These are phyloP conservation scores for Caenorhabditis panamensis DNA, from an alignment of 2,888 invertebrate genomes.

Conservation along the genomic window DNA sequence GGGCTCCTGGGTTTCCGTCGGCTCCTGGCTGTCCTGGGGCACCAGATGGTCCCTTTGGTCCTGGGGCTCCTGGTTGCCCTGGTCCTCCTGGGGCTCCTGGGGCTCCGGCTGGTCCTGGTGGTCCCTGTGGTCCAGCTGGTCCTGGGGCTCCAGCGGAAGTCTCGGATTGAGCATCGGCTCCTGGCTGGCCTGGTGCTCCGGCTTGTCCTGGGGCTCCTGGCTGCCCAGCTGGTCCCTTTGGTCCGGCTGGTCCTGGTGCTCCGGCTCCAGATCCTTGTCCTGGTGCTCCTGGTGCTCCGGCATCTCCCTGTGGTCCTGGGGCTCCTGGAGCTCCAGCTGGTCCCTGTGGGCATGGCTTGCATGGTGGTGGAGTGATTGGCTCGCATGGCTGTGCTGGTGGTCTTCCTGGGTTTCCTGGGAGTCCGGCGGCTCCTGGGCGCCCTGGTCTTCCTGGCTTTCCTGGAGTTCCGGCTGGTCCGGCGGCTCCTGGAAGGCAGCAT, in stretches of 20 bases:
- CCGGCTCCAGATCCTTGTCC: conserved; percentile 68
- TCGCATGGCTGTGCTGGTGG: conserved; percentile 70
- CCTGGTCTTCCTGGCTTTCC: conserved; percentile 73
- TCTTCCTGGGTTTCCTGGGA: conserved; percentile 70
- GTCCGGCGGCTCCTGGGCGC: conserved; percentile 71
- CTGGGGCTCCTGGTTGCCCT: conserved; percentile 63
- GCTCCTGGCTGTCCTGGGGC: conserved; percentile 65
- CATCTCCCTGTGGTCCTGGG: conserved; percentile 69
- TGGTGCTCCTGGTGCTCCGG: conserved; percentile 69
- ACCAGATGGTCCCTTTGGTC: conserved; percentile 65
- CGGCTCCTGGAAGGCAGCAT: conserved; percentile 75
- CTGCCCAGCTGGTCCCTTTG: conserved; percentile 72
- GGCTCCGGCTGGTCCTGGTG: conserved; percentile 65
- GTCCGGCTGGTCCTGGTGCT: conserved; percentile 68
- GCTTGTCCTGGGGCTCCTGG: too few relatives aligned
- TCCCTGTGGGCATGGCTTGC: conserved; percentile 72
- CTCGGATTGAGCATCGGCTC: conserved; percentile 61
- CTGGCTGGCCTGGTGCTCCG: conserved; percentile 67
- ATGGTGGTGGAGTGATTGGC: conserved; percentile 71
- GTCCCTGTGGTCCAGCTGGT: conserved; percentile 64
- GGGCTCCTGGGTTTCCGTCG: conserved; percentile 70
- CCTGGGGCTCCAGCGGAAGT: conserved; percentile 68
- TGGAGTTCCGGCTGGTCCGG: conserved; percentile 75
- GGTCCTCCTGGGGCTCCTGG: conserved; percentile 68
- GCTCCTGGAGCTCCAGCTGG: conserved; percentile 72